Conservation (phyloP, 2,113 vertebrate species). For the Romanogobio albipinnatus region DNA sequence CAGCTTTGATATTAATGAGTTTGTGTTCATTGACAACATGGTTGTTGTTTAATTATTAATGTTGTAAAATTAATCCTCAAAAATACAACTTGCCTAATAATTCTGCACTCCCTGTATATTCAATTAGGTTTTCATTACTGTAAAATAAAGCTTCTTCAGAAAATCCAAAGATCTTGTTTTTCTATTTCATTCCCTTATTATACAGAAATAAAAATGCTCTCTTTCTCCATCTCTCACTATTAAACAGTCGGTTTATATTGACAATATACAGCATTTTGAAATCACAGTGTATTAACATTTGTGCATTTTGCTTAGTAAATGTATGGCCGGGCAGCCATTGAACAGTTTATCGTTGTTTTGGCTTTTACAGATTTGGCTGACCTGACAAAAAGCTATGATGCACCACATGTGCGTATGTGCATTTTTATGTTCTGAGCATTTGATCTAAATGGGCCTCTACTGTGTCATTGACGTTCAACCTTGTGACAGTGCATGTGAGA, state of each 20-base stretch:
- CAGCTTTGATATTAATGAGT: no score
- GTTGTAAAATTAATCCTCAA: no score
- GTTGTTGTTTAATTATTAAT: no score
- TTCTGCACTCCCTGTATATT: no score
- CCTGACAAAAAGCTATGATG: background rate
- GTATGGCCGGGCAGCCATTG: background rate
- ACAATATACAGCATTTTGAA: background rate
- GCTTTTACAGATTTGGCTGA: constrained; percentile 36
- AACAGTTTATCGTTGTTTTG: constrained; percentile 52
- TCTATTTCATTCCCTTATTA: background rate
- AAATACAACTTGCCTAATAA: no score
- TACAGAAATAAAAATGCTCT: background rate
- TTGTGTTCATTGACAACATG: no score
- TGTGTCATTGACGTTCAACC: background rate
- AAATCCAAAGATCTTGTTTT: background rate
- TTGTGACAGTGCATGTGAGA: background rate
- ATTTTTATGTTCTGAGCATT: background rate
- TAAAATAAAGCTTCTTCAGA: background rate
- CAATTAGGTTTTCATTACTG: no score
- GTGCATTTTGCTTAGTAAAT: background rate
- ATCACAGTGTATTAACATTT: background rate
- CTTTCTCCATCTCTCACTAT: background rate
- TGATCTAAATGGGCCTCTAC: background rate
- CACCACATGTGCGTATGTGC: background rate
- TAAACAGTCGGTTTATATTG: background rate